These are phyloP conservation scores for Diarsia rubi DNA, from an alignment of 2,888 invertebrate genomes.

Conservation along the genomic window DNA sequence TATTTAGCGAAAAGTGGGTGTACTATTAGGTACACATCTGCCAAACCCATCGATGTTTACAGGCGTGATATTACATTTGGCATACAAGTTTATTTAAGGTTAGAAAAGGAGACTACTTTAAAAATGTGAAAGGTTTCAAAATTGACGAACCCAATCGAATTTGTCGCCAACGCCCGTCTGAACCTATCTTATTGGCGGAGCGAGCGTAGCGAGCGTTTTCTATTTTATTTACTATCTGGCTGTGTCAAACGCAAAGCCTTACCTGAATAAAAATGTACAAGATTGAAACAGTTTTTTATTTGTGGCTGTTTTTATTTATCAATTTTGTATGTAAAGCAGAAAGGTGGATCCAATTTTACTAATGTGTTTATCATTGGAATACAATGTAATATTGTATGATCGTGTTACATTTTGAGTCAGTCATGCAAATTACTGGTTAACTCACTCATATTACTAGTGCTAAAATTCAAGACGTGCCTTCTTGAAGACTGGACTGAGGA, in stretches of 20 bases:
- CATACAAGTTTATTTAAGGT: constrained; percentile 26
- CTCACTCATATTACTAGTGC: constrained; percentile 11
- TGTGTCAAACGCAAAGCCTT: constrained; percentile 11
- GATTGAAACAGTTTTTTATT: constrained; percentile 2
- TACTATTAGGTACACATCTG: too few species aligned
- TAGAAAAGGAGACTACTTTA: constrained; percentile 21
- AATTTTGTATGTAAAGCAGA: constrained; percentile 11
- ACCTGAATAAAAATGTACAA: neutral
- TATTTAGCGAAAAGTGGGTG: too few species aligned
- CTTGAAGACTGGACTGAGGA: neutral
- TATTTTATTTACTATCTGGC: constrained; percentile 36
- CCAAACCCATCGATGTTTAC: too few species aligned
- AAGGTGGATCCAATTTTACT: constrained; percentile 21
- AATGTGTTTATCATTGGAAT: constrained; percentile 13
- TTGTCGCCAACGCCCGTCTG: constrained; percentile 37
- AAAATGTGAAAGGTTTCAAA: constrained; percentile 53
- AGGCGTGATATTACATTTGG: too few species aligned
- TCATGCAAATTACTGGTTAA: constrained; percentile 17
- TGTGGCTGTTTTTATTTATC: constrained; percentile 7
- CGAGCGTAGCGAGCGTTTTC: constrained; percentile 19
- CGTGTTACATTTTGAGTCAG: constrained; percentile 12
- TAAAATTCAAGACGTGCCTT: neutral
- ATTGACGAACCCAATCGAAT: constrained; percentile 55
- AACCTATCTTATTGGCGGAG: constrained; percentile 19
- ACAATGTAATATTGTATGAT: constrained; percentile 4